Percentiles rank a stretch among this genome's conserved stretches.
These are phyloP conservation scores for Sylvietta virens DNA, from an alignment of 2,113 vertebrate species.

Conservation along the genomic window DNA sequence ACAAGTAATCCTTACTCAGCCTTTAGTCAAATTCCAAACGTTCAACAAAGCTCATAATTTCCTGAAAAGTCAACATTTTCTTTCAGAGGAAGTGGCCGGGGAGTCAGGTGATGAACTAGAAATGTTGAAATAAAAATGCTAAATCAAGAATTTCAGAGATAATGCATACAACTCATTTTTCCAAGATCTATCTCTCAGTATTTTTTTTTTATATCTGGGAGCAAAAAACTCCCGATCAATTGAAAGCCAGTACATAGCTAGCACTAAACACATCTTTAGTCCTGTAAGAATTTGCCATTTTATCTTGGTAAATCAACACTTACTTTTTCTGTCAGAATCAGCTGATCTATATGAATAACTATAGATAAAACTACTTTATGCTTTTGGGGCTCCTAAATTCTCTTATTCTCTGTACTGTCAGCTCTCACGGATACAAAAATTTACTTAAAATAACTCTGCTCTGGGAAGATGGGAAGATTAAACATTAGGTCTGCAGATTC, in stretches of 20 bases:
- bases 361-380: neutral
- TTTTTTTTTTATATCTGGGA: neutral
- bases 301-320: neutral
- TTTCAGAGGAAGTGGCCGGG: neutral
- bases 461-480: neutral
- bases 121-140: neutral
- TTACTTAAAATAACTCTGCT: neutral
- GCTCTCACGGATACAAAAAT: neutral
- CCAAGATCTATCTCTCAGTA: neutral
- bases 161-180: neutral
- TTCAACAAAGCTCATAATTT: neutral
- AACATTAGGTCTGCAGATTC: neutral
- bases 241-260: neutral
- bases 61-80: conserved; percentile 11
- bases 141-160: neutral
- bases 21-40: neutral
- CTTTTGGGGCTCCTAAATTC: neutral
- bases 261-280: neutral
- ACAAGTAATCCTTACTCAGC: neutral
- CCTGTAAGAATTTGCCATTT: neutral
- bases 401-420: neutral
- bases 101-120: neutral
- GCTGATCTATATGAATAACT: neutral
- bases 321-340: neutral
- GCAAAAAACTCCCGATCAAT: neutral